Evolutionary conservation across 2,113 vertebrate genomes (phyloP).

Genomic region (Lathamus discolor): DNA sequence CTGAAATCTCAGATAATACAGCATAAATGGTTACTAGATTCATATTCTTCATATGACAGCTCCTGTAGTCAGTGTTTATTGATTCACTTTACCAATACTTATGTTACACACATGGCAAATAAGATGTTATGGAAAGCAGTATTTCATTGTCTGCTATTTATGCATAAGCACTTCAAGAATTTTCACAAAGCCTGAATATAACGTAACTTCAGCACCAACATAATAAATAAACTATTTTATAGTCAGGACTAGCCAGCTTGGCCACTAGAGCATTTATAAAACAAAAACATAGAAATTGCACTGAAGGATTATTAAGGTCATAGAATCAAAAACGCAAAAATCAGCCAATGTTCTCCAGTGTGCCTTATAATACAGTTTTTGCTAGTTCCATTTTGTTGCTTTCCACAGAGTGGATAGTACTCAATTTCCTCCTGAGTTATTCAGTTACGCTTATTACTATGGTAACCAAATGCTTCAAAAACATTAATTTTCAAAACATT

Average conservation of each 20-base stretch:
- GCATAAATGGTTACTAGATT: neutral
- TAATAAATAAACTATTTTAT: neutral
- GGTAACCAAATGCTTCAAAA: slow-evolving; percentile 14
- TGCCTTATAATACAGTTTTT: neutral
- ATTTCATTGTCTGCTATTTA: slow-evolving; percentile 2
- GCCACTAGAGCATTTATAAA: neutral
- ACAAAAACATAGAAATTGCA: neutral
- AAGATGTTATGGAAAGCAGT: neutral
- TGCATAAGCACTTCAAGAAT: neutral
- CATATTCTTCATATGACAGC: neutral
- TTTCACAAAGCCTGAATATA: neutral
- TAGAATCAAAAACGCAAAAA: neutral
- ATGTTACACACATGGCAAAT: neutral
- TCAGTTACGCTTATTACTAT: slow-evolving; percentile 8
- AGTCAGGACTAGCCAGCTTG: neutral
- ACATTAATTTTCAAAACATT: slow-evolving; percentile 2
- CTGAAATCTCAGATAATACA: neutral
- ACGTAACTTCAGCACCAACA: neutral
- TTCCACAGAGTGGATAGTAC: neutral
- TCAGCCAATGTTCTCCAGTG: neutral
- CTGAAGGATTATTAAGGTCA: neutral
- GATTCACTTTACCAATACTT: slow-evolving; percentile 25
- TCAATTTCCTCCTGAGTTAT: neutral
- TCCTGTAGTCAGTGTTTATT: slow-evolving; percentile 23
- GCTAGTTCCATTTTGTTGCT: neutral